A percentile compares a stretch with the other conserved stretches of the same genome.
Conservation (phyloP, 1,140 invertebrate genomes). For the Orius laevigatus region DNA sequence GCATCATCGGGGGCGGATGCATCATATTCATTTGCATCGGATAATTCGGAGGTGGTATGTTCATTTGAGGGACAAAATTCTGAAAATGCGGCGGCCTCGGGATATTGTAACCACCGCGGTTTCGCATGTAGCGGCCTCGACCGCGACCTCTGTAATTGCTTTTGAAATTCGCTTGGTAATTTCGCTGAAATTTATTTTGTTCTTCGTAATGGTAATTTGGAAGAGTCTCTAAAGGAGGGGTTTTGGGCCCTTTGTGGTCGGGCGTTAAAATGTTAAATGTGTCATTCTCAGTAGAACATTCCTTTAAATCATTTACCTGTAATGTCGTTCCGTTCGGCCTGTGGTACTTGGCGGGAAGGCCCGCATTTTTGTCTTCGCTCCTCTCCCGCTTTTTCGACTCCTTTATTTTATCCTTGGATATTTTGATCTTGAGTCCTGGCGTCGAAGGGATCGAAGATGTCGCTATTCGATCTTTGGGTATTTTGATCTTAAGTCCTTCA, state of each 20-base stretch:
- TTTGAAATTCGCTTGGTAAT: too few species aligned
- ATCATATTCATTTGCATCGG: neutral
- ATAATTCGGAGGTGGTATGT: neutral
- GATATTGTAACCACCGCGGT: neutral
- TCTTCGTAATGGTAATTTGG: neutral
- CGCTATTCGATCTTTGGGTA: constrained; percentile 14
- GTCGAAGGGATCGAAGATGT: neutral
- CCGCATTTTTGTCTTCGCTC: constrained; percentile 12
- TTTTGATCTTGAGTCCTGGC: constrained; percentile 12
- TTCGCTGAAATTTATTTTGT: too few species aligned
- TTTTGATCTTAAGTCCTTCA: constrained; percentile 14
- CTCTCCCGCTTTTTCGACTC: constrained; percentile 16
- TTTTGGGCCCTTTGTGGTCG: neutral
- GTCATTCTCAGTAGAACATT: neutral
- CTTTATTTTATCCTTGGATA: constrained; percentile 16
- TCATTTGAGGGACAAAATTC: neutral
- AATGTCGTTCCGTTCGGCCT: constrained; percentile 13
- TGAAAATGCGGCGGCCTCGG: neutral
- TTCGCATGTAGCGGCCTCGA: neutral
- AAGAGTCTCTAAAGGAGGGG: neutral
- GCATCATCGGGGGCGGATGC: neutral
- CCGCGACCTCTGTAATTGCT: neutral
- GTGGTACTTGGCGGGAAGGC: constrained; percentile 7
- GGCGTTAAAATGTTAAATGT: neutral
- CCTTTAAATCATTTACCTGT: constrained; percentile 8